A percentile compares a stretch with the other conserved stretches of the same genome.
These are phyloP conservation scores for Macrostomum lignano DNA, from an alignment of 1,140 invertebrate genomes.

Conservation along the genomic window DNA sequence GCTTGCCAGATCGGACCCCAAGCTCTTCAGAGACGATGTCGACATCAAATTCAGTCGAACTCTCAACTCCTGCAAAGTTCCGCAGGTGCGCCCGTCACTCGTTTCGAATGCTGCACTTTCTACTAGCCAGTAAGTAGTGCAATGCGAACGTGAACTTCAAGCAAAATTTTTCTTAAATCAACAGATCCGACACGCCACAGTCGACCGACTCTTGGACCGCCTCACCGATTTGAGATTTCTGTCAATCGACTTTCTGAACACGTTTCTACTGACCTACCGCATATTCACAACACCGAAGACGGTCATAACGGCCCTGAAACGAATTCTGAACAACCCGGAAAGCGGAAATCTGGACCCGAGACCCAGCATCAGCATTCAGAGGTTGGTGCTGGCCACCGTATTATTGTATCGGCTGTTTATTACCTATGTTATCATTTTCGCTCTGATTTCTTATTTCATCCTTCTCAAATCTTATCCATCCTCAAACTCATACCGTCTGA, in stretches of 20 bases:
- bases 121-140: too few species aligned
- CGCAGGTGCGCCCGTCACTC: constrained; percentile 28
- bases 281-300: constrained; percentile 65
- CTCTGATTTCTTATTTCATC: too few species aligned
- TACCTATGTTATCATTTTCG: too few species aligned
- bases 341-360: constrained; percentile 13
- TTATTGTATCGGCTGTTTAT: too few species aligned
- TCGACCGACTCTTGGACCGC: constrained; percentile 50
- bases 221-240: constrained; percentile 62
- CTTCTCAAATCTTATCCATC: too few species aligned
- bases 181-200: constrained; percentile 68
- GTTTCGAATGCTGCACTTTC: too few species aligned
- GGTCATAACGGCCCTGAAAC: constrained; percentile 33
- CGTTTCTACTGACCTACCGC: constrained; percentile 63
- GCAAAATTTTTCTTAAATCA: too few species aligned
- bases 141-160: too few species aligned
- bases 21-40: constrained; percentile 63
- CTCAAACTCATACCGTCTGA: too few species aligned
- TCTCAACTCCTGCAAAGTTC: constrained; percentile 60
- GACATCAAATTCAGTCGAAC: constrained; percentile 66
- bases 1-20: constrained; percentile 45
- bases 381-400: too few species aligned
- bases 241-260: constrained; percentile 72
- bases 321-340: constrained; percentile 40
- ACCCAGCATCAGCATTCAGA: constrained; percentile 4